Evolutionary conservation across 2,888 invertebrate genomes (phyloP).

Genomic region (Aphelenchoides bicaudatus): DNA sequence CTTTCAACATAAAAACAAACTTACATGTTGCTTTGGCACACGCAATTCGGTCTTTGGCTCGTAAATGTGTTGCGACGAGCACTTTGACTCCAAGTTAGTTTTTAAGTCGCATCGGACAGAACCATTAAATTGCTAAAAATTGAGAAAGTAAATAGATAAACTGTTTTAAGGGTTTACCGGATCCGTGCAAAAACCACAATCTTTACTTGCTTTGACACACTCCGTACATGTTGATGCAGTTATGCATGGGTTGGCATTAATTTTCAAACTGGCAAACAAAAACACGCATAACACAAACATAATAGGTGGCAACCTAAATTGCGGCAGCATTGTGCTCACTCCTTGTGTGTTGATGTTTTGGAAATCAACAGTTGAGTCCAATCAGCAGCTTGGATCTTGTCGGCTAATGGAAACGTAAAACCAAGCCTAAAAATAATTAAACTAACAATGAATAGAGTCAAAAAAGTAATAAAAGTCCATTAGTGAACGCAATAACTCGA

Average conservation of each 20-base stretch:
- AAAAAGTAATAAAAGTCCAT: too few species aligned
- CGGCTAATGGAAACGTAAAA: neutral
- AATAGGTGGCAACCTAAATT: neutral
- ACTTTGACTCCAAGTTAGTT: slow-evolving; percentile 36
- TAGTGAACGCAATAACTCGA: too few species aligned
- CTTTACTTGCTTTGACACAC: slow-evolving; percentile 47
- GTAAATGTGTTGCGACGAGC: slow-evolving; percentile 45
- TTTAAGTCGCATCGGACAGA: slow-evolving; percentile 43
- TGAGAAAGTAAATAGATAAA: neutral
- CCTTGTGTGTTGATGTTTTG: neutral
- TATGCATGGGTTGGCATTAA: slow-evolving; percentile 19
- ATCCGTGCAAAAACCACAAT: slow-evolving; percentile 55
- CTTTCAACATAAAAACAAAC: slow-evolving; percentile 13
- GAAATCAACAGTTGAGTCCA: neutral
- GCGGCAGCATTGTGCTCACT: slow-evolving; percentile 4
- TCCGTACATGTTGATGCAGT: slow-evolving; percentile 37
- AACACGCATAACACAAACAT: neutral
- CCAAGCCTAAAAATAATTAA: too few species aligned
- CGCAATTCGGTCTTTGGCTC: slow-evolving; percentile 47
- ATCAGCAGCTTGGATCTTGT: neutral
- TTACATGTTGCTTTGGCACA: slow-evolving; percentile 37
- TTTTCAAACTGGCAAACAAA: neutral
- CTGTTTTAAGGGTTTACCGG: slow-evolving; percentile 37
- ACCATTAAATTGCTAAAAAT: slow-evolving; percentile 37
- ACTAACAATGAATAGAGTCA: too few species aligned